Base-by-base conservation (phyloP, 2,113 vertebrate genomes). In the Cyanoderma ruficeps region DNA sequence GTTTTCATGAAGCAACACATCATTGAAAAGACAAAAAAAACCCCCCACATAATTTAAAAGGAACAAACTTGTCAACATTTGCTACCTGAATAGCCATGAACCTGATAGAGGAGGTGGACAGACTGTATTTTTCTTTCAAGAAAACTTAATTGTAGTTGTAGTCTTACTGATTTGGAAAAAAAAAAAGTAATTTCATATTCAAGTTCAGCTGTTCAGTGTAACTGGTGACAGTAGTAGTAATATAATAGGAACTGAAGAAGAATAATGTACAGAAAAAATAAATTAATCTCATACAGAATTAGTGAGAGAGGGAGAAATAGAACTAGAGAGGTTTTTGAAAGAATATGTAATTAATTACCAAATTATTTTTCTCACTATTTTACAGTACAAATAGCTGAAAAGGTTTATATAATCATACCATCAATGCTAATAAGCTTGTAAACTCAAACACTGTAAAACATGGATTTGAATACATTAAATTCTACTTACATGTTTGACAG, bases 391-490 rank as follows among this genome's bases (percentile, higher is more conserved):
- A 89, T 74, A 83, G 9, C 46, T 60, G 39, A 64, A 93, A 93
- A 89, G 35, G 6, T 94, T 96, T 90, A 39, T 84, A 27, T 50
- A 44, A 83, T 93, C 87, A 50, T 53, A 59, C 39, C 42, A 49
- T 83, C 55, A 39, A 63, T 67, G 71, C 35, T 93, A 96, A 96
- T 93, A 91, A 94, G 82, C 81, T 94, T 84, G 89, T 46, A 78
- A 92, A 80, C 47, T 83, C 74, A 69, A 90, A 31, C 67, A 67
- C 13, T 81, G 64, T 77, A 84, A 87, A 87, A 41, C 49, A 87
- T 41, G 52, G 72, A 81, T 91, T 85, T 94, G 87, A 96, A 96
- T 96, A 95, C 87, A 94, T 98, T 97, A 94, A 94, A 91, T 93
- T 83, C 79, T 57, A 31, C 50, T 96, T 91, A 84, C 67, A 65